These are phyloP conservation scores for Eledona agricola DNA, from an alignment of 2,888 invertebrate genomes.

Conservation along the genomic window DNA sequence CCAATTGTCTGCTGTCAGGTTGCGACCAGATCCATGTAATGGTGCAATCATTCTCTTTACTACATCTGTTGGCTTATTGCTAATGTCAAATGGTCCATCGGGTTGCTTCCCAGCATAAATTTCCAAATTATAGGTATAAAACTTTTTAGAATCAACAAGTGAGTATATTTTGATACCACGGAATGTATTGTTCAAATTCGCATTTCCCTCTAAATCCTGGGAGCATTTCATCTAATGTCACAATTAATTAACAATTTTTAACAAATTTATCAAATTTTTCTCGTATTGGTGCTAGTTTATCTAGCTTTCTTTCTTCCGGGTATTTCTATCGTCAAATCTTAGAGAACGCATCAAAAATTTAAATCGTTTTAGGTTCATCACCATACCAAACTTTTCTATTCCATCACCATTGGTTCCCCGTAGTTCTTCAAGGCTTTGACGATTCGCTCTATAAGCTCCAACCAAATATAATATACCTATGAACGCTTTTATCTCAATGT, in stretches of 20 bases:
- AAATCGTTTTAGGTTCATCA: constrained; percentile 4
- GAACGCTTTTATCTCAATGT: background rate
- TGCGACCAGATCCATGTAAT: background rate
- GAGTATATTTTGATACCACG: constrained; percentile 11
- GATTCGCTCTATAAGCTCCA: background rate
- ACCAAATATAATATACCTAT: background rate
- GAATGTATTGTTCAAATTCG: constrained; percentile 4
- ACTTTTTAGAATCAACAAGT: constrained; percentile 1
- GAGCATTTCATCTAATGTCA: constrained; percentile 9
- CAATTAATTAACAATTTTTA: constrained; percentile 1
- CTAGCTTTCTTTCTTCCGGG: too few relatives aligned
- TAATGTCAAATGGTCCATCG: background rate
- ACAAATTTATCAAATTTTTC: constrained; percentile 8
- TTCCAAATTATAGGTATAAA: constrained; percentile 4
- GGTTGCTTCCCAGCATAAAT: constrained; percentile 12
- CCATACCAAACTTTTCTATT: constrained; percentile 1
- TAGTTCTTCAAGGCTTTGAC: constrained; percentile 1
- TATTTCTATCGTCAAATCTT: constrained; percentile 6
- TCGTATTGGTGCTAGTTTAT: constrained; percentile 9
- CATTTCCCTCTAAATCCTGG: constrained; percentile 8
- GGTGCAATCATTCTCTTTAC: background rate
- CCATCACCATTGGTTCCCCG: constrained; percentile 4
- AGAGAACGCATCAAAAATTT: background rate
- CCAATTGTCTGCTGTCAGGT: constrained; percentile 5
- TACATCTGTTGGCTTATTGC: background rate